Base-by-base conservation (phyloP, 2,888 invertebrate species). In the Lacanobia wlatinum region DNA sequence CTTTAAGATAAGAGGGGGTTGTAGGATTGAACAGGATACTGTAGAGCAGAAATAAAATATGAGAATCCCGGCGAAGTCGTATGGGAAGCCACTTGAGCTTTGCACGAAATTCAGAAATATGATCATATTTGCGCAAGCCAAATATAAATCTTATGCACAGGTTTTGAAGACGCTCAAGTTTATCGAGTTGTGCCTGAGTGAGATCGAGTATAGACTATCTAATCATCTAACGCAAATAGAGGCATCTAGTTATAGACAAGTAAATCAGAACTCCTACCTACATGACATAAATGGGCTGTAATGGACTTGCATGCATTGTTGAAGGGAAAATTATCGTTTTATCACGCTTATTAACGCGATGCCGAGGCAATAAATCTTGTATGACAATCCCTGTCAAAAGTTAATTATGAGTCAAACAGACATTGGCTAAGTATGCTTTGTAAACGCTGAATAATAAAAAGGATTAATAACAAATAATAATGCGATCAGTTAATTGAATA, bases 311-410 rank as follows among this genome's bases (percentile, higher is more conserved):
- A 61, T 46, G 48, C 21, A 62, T 40, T 53, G 56, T 21, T 53
- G 14, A 66, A 50, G 5, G 58, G 14, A 74, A 70, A 74, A 73
- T 62, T 0, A 46, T 59, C 34, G 9, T 72, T 66, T 76, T 67
- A 66, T 67, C 72, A 55, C 58, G 61, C 52, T 43, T 68, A 59
- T 68, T 52, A 70, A 52, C 34, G 23, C 40, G 48, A 67, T 77
- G 14, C 18, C 28, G 61, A 56, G n/a, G 66, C 69, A 64, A 76
- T 84, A 84, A 78, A n/a, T 82, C 73, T 70, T 82, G 14, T 21
- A 69, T 65, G 61, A 78, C 74, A 81, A 78, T 78, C 52, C 59
- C 50, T 71, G 82, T 76, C 58, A 70, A 71, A 71, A 76, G 60
- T 62, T 69, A 8, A 74, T 78, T 63, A 72, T 67, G 52, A 70